Evolutionary conservation across 2,888 invertebrate genomes (phyloP).

Genomic region (Melipona bicolor): DNA sequence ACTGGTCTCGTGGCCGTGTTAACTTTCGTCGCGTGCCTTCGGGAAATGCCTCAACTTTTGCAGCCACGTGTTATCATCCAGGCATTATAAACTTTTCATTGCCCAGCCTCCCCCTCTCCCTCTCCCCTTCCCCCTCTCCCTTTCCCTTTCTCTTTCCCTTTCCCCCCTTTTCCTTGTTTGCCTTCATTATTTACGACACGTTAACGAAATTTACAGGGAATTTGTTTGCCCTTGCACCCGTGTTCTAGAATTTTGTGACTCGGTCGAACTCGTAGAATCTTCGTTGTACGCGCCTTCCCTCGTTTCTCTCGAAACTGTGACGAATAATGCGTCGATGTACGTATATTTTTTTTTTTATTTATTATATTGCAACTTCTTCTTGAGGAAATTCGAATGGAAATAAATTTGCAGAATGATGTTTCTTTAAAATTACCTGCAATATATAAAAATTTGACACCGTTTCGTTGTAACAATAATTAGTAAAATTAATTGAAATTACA

Average conservation of each 20-base stretch:
- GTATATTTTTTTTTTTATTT: neutral
- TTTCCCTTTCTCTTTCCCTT: slow-evolving; percentile 24
- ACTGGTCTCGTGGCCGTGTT: slow-evolving; percentile 70
- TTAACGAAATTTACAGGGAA: slow-evolving; percentile 44
- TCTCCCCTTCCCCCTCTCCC: slow-evolving; percentile 10
- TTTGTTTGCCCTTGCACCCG: slow-evolving; percentile 1
- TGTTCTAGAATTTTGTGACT: slow-evolving; percentile 9
- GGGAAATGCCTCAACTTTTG: slow-evolving; percentile 71
- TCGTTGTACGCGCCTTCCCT: neutral
- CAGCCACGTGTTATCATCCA: slow-evolving; percentile 65
- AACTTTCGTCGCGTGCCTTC: slow-evolving; percentile 68
- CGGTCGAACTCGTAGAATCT: slow-evolving; percentile 6
- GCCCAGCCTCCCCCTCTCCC: slow-evolving; percentile 51
- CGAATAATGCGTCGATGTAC: neutral
- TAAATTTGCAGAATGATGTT: too few relatives aligned
- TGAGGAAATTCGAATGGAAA: too few relatives aligned
- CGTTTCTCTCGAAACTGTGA: neutral
- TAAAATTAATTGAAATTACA: too few relatives aligned
- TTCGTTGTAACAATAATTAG: neutral
- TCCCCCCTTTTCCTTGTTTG: slow-evolving; percentile 24
- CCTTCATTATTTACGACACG: slow-evolving; percentile 49
- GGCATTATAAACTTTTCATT: slow-evolving; percentile 70
- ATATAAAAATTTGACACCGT: neutral
- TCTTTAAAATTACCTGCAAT: neutral
- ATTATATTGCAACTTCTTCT: too few relatives aligned